phyloP scores from a whole-genome alignment of 2,888 invertebrate species.

The Serrognathus titanus region DNA sequence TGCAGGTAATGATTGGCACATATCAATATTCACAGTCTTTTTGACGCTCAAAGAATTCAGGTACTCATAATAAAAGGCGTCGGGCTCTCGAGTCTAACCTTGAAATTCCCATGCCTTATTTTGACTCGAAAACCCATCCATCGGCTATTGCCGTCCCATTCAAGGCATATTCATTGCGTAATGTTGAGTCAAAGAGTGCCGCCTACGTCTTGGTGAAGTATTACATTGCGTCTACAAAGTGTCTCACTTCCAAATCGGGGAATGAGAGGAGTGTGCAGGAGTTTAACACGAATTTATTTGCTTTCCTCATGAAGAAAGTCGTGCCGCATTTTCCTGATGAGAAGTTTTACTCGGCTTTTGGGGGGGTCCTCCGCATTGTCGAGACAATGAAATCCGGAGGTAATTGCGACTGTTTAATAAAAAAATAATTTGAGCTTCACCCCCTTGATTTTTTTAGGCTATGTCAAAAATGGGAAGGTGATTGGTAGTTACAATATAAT shows the following conservation, averaged over 20 bases:
- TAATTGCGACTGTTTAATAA: neutral
- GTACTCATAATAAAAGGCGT: neutral
- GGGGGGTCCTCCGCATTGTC: conserved; percentile 44
- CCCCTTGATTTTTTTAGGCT: conserved; percentile 1
- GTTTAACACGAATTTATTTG: conserved; percentile 55
- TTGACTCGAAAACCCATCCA: conserved; percentile 55
- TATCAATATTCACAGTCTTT: neutral
- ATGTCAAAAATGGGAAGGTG: conserved; percentile 18
- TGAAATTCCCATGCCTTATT: conserved; percentile 53
- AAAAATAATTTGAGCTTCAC: neutral
- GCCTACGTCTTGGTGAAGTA: conserved; percentile 52
- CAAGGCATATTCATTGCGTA: conserved; percentile 52
- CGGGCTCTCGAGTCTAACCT: neutral
- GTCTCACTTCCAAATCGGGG: conserved; percentile 48
- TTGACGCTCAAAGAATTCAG: no score
- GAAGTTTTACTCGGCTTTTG: conserved; percentile 56
- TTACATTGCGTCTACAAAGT: conserved; percentile 48
- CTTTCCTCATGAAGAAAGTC: conserved; percentile 53
- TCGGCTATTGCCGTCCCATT: conserved; percentile 62
- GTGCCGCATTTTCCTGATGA: conserved; percentile 56
- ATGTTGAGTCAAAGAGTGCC: conserved; percentile 46
- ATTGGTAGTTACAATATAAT: conserved; percentile 31
- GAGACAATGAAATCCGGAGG: conserved; percentile 39
- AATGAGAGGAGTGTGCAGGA: conserved; percentile 39
- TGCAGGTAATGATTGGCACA: conserved; percentile 1